A percentile compares a stretch with the other conserved stretches of the same genome.
phyloP scores from a whole-genome alignment of 1,140 invertebrate genomes.

The Camponotus pennsylvanicus region DNA sequence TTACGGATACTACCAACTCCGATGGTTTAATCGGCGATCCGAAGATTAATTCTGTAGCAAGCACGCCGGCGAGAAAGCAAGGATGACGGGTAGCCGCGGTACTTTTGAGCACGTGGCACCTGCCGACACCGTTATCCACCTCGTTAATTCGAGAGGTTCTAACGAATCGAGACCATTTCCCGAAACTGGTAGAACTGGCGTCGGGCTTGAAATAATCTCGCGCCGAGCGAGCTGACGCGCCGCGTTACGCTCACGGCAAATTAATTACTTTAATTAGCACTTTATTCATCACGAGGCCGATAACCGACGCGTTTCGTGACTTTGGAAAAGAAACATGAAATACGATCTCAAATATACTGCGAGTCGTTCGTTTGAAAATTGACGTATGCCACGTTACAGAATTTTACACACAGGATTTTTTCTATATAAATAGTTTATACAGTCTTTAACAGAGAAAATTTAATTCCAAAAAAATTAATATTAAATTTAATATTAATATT shows the following conservation, averaged over 20 bases:
- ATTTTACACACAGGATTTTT: no score
- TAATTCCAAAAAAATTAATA: no score
- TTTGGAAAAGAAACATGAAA: not conserved
- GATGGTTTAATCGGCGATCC: not conserved
- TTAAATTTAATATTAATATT: no score
- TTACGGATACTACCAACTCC: not conserved
- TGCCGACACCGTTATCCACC: constrained; percentile 77
- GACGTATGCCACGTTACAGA: no score
- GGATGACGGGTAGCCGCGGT: constrained; percentile 58
- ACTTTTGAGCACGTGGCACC: constrained; percentile 68
- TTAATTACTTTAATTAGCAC: constrained; percentile 57
- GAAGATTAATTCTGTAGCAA: constrained; percentile 32
- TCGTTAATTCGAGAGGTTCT: constrained; percentile 74
- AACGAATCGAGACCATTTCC: constrained; percentile 74
- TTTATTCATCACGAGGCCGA: not conserved
- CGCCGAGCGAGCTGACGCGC: not conserved
- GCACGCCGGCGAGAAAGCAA: constrained; percentile 66
- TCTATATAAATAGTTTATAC: no score
- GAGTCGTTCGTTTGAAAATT: not conserved
- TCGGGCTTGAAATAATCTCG: constrained; percentile 24
- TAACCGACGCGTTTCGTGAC: constrained; percentile 10
- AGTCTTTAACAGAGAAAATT: no score
- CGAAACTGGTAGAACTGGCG: constrained; percentile 46
- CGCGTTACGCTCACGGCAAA: constrained; percentile 10
- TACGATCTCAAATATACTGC: not conserved